These are phyloP conservation scores for Sebastes steindachneri DNA, from an alignment of 2,797 vertebrate species.

Conservation along the genomic window DNA sequence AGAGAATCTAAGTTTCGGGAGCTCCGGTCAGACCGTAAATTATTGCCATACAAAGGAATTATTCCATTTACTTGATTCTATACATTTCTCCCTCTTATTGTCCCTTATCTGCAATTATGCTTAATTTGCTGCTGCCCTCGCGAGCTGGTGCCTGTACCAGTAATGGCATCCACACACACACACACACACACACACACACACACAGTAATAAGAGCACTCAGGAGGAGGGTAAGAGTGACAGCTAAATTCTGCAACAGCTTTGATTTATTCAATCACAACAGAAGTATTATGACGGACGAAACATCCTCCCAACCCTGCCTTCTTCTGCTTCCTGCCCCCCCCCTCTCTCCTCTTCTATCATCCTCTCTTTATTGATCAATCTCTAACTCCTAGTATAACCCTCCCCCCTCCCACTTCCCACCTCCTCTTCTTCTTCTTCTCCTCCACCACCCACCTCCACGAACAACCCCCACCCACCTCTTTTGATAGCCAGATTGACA, in stretches of 20 bases:
- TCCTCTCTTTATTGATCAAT: constrained; percentile 86
- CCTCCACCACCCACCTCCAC: constrained; percentile 11
- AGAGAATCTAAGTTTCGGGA: constrained; percentile 37
- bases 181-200: constrained; percentile 13
- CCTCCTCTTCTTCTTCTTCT: neutral
- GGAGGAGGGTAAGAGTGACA: constrained; percentile 60
- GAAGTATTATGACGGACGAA: constrained; percentile 63
- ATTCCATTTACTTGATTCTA: constrained; percentile 70
- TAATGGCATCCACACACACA: constrained; percentile 31
- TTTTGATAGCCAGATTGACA: constrained; percentile 88
- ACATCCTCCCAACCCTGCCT: constrained; percentile 27
- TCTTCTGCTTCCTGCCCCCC: constrained; percentile 21
- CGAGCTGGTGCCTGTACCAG: constrained; percentile 32
- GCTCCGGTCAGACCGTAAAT: constrained; percentile 49
- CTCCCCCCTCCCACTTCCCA: constrained; percentile 1
- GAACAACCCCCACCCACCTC: constrained; percentile 57
- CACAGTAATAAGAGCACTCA: constrained; percentile 42
- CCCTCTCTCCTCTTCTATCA: constrained; percentile 9
- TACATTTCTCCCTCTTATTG: constrained; percentile 60
- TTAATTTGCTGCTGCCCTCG: constrained; percentile 68
- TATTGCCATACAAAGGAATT: constrained; percentile 58
- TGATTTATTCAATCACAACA: constrained; percentile 79
- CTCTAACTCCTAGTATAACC: constrained; percentile 66
- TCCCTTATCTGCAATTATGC: constrained; percentile 72
- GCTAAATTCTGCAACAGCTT: constrained; percentile 68